Evolutionary conservation across 2,888 invertebrate genomes (phyloP).

Genomic region (Parnassius glacialis): DNA sequence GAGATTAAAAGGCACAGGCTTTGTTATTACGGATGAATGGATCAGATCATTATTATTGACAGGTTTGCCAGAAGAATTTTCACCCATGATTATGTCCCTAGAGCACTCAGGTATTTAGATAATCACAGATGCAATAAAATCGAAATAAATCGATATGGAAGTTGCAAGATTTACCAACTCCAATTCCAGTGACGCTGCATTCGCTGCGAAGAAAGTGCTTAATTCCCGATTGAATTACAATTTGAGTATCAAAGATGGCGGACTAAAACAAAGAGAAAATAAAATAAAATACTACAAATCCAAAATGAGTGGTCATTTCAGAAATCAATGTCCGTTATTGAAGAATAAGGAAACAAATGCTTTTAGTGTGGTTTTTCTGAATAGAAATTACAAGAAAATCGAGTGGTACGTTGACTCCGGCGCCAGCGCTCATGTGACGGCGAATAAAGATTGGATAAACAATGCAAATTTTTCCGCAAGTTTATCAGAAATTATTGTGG

Average conservation of each 20-base stretch:
- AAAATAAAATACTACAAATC: conserved; percentile 21
- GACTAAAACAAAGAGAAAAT: background rate
- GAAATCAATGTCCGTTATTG: conserved; percentile 23
- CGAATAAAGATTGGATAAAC: conserved; percentile 27
- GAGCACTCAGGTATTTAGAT: background rate
- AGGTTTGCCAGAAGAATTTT: conserved; percentile 4
- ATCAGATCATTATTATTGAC: conserved; percentile 24
- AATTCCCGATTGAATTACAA: too few relatives aligned
- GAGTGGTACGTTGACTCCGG: conserved; percentile 28
- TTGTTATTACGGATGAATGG: conserved; percentile 20
- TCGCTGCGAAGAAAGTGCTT: too few relatives aligned
- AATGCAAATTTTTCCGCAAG: conserved; percentile 18
- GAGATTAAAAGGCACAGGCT: conserved; percentile 18
- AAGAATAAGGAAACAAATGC: conserved; percentile 13
- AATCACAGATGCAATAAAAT: background rate
- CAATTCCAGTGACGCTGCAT: too few relatives aligned
- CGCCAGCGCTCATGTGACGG: conserved; percentile 31
- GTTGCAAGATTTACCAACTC: too few relatives aligned
- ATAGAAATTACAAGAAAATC: conserved; percentile 26
- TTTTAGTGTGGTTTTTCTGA: conserved; percentile 25
- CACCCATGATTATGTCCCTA: too few relatives aligned
- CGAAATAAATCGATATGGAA: background rate
- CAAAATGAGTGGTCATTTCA: conserved; percentile 20
- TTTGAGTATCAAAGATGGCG: too few relatives aligned
- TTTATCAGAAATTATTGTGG: conserved; percentile 20